Percentiles rank a stretch among this genome's conserved stretches.
Evolutionary conservation across 2,888 invertebrate genomes (phyloP).

Genomic region (Acleris literana): DNA sequence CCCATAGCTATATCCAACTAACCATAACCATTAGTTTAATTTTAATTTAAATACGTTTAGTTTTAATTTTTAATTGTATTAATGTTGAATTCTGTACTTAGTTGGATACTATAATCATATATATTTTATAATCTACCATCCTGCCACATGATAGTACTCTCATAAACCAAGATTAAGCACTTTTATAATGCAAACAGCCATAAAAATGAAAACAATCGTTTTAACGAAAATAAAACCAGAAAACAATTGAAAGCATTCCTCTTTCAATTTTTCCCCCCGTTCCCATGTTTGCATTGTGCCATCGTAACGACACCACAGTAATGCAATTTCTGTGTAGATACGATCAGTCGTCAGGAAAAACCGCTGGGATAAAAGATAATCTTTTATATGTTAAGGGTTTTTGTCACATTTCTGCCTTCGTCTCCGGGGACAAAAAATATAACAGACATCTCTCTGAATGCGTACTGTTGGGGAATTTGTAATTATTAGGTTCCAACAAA

Average conservation of each 20-base stretch:
- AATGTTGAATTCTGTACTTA: too few species aligned
- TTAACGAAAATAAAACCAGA: neutral
- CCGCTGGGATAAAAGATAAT: slow-evolving; percentile 23
- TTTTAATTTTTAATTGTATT: too few species aligned
- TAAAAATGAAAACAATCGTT: neutral
- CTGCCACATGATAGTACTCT: too few species aligned
- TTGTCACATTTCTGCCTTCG: slow-evolving; percentile 9
- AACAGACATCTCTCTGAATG: slow-evolving; percentile 8
- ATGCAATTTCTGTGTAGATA: slow-evolving; percentile 28
- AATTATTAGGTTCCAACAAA: slow-evolving; percentile 9
- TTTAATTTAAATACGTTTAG: too few species aligned
- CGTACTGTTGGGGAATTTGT: slow-evolving; percentile 10
- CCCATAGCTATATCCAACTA: too few species aligned
- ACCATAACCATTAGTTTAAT: too few species aligned
- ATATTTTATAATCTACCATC: too few species aligned
- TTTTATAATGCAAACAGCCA: too few species aligned
- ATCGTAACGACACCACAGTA: slow-evolving; percentile 15
- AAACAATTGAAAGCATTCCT: neutral
- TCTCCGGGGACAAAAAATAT: slow-evolving; percentile 11
- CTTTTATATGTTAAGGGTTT: slow-evolving; percentile 12
- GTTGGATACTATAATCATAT: too few species aligned
- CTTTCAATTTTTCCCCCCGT: slow-evolving; percentile 14
- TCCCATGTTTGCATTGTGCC: slow-evolving; percentile 21
- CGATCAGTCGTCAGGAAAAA: slow-evolving; percentile 11
- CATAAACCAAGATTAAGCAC: too few species aligned